These are phyloP conservation scores for Tridacna crocea DNA, from an alignment of 2,888 invertebrate genomes.

Conservation along the genomic window DNA sequence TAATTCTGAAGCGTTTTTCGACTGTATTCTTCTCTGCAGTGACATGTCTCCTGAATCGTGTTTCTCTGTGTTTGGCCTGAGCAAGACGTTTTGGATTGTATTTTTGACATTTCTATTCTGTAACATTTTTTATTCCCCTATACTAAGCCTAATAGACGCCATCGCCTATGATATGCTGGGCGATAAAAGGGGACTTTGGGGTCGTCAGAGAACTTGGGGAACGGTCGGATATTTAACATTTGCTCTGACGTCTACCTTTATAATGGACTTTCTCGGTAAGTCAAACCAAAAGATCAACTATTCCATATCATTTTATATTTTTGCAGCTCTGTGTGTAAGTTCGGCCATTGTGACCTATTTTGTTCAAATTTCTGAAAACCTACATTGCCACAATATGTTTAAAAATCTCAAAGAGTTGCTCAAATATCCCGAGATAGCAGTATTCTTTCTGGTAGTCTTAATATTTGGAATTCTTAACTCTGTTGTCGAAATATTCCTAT, in stretches of 20 bases:
- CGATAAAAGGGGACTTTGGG: conserved; percentile 88
- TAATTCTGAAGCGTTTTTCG: background rate
- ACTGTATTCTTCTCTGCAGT: background rate
- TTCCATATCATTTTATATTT: conserved; percentile 73
- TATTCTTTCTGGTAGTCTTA: conserved; percentile 92
- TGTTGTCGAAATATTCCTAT: conserved; percentile 94
- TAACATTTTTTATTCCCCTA: conserved; percentile 92
- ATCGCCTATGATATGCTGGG: conserved; percentile 94
- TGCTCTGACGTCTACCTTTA: conserved; percentile 76
- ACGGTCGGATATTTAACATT: conserved; percentile 91
- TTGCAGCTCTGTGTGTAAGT: conserved; percentile 88
- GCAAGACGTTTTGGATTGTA: conserved; percentile 90
- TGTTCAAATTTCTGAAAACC: conserved; percentile 65
- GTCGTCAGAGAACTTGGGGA: conserved; percentile 94
- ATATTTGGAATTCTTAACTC: conserved; percentile 94
- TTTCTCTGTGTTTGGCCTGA: too few species aligned
- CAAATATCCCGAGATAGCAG: conserved; percentile 91
- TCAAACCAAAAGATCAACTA: conserved; percentile 58
- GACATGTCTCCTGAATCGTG: too few species aligned
- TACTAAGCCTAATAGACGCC: conserved; percentile 94
- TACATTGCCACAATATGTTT: conserved; percentile 85
- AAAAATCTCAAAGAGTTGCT: conserved; percentile 90
- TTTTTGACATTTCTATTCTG: conserved; percentile 92
- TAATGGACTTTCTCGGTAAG: conserved; percentile 67
- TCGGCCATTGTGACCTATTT: conserved; percentile 89